Percentiles rank a stretch among this genome's conserved stretches.
These are phyloP conservation scores for Petrocephalus microphthalmus DNA, from an alignment of 2,113 vertebrate species.

Conservation along the genomic window DNA sequence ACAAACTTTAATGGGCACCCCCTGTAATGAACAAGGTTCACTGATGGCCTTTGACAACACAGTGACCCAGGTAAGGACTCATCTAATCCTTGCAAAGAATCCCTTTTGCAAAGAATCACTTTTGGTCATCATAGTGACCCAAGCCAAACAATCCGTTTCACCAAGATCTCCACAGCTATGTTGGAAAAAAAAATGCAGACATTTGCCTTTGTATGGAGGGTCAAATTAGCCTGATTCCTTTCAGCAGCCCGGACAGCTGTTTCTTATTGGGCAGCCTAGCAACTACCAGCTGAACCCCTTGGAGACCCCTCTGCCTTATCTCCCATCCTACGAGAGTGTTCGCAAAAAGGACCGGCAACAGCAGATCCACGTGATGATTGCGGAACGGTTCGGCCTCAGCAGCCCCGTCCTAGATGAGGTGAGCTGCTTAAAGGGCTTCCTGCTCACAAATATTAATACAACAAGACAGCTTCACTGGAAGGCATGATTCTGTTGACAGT, in stretches of 20 bases:
- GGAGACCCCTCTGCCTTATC: constrained; percentile 54
- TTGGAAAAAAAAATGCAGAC: neutral
- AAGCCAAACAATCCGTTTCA: neutral
- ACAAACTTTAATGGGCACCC: constrained; percentile 62
- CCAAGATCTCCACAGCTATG: neutral
- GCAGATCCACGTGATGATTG: constrained; percentile 75
- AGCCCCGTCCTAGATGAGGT: constrained; percentile 64
- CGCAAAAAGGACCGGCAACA: constrained; percentile 70
- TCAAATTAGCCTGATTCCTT: constrained; percentile 26
- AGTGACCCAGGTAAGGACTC: constrained; percentile 47
- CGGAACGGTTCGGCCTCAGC: constrained; percentile 67
- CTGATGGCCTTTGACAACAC: constrained; percentile 32
- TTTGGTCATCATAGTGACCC: neutral
- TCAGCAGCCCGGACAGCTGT: constrained; percentile 57
- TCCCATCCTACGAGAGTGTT: constrained; percentile 71
- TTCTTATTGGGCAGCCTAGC: constrained; percentile 62
- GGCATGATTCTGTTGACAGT: neutral
- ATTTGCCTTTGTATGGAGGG: neutral
- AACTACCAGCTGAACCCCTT: constrained; percentile 55
- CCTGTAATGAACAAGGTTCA: constrained; percentile 46
- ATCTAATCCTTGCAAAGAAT: neutral
- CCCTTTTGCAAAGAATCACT: neutral
- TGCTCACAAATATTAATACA: neutral
- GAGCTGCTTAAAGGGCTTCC: constrained; percentile 20
- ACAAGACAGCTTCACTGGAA: neutral